Percentiles rank a stretch among this genome's conserved stretches.
Evolutionary conservation across 2,113 vertebrate genomes (phyloP).

Genomic region (Elachura formosa): DNA sequence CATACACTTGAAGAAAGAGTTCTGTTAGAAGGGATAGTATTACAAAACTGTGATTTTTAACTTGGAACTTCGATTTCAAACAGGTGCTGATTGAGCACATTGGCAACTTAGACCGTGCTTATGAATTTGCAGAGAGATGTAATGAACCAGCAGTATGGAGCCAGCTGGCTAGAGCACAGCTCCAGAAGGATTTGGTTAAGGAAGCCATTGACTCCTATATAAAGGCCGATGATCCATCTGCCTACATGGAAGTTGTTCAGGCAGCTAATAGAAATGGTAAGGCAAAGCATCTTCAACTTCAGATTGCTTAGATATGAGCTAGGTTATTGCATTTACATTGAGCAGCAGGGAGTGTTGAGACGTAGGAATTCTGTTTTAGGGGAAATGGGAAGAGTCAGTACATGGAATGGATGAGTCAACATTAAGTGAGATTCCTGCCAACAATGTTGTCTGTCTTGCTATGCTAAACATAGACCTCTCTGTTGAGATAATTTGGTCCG

Average conservation of each 20-base stretch:
- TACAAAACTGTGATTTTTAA: not conserved
- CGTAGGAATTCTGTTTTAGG: not conserved
- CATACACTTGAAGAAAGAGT: not conserved
- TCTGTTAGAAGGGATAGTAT: not conserved
- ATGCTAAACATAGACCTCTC: not conserved
- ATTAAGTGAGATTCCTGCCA: not conserved
- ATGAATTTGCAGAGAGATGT: constrained; percentile 88
- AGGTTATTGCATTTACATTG: not conserved
- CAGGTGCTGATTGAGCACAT: constrained; percentile 91
- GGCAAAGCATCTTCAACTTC: not conserved
- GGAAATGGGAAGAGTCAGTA: not conserved
- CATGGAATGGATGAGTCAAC: not conserved
- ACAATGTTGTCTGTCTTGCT: not conserved
- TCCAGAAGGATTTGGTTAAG: constrained; percentile 87
- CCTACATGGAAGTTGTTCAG: constrained; percentile 87
- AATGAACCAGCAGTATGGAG: constrained; percentile 89
- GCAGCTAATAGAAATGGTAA: constrained; percentile 85
- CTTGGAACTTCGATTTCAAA: constrained; percentile 16
- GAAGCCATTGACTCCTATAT: constrained; percentile 91
- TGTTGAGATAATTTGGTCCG: not conserved
- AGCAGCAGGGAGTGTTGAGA: not conserved
- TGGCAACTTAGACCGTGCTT: constrained; percentile 85
- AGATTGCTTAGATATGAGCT: not conserved
- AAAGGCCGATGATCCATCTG: constrained; percentile 85
- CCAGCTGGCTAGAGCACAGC: constrained; percentile 84